Base-by-base conservation (phyloP, 2,888 invertebrate genomes). In the Lithophane socia region DNA sequence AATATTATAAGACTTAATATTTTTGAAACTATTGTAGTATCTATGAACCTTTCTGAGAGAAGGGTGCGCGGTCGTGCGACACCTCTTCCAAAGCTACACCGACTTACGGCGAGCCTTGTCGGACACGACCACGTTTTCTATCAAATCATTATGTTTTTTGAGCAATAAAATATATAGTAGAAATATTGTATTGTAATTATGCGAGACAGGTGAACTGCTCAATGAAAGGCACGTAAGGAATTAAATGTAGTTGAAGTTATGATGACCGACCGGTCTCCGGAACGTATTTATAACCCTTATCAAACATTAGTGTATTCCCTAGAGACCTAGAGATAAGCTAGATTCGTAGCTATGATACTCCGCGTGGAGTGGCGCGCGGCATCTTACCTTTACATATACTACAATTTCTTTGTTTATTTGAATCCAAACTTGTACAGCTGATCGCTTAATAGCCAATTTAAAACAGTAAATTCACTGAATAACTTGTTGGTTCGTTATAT, bases 211-310 rank as follows among this genome's bases (percentile, higher is more conserved):
- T 91, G 88, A 92, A 91, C 94, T 94, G 95, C 95, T 94, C 95
- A 94, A 92, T 86, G 87, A 86, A 92, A 93, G 92, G 96, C 96
- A 96, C 96, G 92, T 93, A 92, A 96, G 96, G 96, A 96, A 96
- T 96, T 96, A 93, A 95, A 91, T 80, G 95, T 95, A 96, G 95
- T 90, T 85, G 88, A 87, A 88, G 90, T 88, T 78, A 85, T 87
- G 83, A 86, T 85, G 91, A 88, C 90, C 87, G 84, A 67, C 77
- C 70, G 82, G 85, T 90, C 90, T 90, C 87, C 88, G 85, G 88
- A 87, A 88, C 89, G 86, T 92, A 89, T 84, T 75, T 83, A 69
- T 90, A 92, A 88, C 89, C 92, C 92, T 93, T 92, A 90, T 92
- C 93, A 92, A 89, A 91, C 85, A 77, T 91, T 94, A 94, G 93